Percentiles rank a stretch among this genome's conserved stretches.
These are phyloP conservation scores for Hesperophylax magnus DNA, from an alignment of 1,140 invertebrate species.

Conservation along the genomic window DNA sequence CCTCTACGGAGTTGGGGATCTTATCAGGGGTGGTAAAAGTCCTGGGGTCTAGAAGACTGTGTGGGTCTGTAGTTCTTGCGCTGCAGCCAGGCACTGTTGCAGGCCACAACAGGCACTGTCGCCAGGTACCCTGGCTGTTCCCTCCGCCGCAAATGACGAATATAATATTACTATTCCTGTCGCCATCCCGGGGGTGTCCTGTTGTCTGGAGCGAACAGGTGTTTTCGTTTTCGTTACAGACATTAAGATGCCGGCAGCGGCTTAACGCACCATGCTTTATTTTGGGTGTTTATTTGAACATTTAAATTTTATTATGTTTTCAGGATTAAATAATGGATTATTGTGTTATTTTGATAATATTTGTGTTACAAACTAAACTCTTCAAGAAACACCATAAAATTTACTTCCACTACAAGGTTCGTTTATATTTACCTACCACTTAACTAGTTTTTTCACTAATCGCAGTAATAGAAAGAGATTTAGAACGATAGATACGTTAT, in stretches of 20 bases:
- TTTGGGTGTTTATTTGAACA: too few species aligned
- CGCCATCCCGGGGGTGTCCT: background rate
- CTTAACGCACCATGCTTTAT: background rate
- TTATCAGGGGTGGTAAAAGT: background rate
- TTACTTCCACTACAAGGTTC: too few species aligned
- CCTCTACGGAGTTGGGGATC: background rate
- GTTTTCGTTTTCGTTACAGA: conserved; percentile 25
- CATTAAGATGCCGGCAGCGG: conserved; percentile 31
- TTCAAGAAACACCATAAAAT: too few species aligned
- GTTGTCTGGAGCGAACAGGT: conserved; percentile 42
- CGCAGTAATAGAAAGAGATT: too few species aligned
- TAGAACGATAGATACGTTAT: too few species aligned
- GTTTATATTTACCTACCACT: too few species aligned
- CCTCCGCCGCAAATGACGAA: conserved; percentile 37
- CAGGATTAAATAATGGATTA: too few species aligned
- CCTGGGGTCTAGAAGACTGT: background rate
- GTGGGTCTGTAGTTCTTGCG: background rate
- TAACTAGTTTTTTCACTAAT: too few species aligned
- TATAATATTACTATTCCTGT: conserved; percentile 31
- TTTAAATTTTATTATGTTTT: too few species aligned
- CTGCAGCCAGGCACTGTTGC: too few species aligned
- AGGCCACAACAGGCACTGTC: background rate
- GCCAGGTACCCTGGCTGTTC: background rate
- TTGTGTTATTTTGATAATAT: too few species aligned
- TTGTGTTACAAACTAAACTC: too few species aligned